phyloP scores from a whole-genome alignment of 2,797 vertebrate species.

The Acanthiza pusilla region DNA sequence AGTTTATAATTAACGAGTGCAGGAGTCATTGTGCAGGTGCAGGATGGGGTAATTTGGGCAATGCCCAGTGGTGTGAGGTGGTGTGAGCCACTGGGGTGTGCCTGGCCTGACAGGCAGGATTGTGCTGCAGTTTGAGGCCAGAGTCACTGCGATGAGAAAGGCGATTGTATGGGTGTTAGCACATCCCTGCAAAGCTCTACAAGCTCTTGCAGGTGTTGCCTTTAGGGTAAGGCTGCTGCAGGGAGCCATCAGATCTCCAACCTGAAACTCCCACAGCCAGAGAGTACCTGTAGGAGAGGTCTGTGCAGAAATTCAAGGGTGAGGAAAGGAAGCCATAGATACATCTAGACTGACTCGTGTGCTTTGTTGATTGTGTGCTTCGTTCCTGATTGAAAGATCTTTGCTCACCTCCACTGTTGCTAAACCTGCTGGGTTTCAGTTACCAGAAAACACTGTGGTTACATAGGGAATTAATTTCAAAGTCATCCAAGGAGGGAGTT shows the following conservation, averaged over 20 bases:
- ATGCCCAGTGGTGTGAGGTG: background rate
- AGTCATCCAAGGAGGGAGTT: background rate
- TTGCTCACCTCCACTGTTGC: background rate
- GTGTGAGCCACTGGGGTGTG: background rate
- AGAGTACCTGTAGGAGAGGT: background rate
- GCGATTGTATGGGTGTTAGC: background rate
- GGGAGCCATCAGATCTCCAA: slow-evolving; percentile 11
- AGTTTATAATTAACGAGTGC: background rate
- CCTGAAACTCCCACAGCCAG: slow-evolving; percentile 38
- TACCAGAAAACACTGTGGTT: background rate
- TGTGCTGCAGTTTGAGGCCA: background rate
- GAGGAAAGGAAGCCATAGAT: background rate
- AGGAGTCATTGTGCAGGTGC: background rate
- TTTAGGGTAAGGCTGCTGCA: slow-evolving; percentile 46
- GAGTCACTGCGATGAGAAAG: background rate
- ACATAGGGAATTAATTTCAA: background rate
- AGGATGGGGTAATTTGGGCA: background rate
- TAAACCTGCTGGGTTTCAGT: background rate
- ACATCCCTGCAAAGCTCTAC: background rate
- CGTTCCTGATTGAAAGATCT: background rate
- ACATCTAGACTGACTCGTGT: background rate
- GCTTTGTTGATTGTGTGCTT: background rate
- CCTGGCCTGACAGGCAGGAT: background rate
- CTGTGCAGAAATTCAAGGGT: slow-evolving; percentile 13
- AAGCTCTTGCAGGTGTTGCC: slow-evolving; percentile 41